Percentiles rank a stretch among this genome's conserved stretches.
phyloP scores from a whole-genome alignment of 2,797 vertebrate genomes.

The Hydrophis major region DNA sequence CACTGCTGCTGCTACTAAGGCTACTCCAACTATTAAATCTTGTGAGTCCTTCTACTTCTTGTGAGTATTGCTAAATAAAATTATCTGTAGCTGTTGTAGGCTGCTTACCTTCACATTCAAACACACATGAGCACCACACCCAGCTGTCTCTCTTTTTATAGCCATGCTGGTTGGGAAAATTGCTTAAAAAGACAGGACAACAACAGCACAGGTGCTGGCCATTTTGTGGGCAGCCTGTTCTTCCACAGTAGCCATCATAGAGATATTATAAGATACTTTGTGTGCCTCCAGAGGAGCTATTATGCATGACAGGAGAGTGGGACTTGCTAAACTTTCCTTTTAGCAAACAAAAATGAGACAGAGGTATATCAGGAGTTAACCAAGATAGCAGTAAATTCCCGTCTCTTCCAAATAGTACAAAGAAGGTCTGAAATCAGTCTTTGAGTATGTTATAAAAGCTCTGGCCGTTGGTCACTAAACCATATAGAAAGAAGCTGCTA shows the following conservation, averaged over 20 bases:
- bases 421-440: not conserved
- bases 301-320: not conserved
- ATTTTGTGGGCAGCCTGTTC: not conserved
- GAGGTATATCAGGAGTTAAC: not conserved
- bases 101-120: not conserved
- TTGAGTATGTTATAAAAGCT: not conserved
- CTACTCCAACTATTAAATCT: not conserved
- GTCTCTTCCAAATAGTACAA: not conserved
- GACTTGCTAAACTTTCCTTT: not conserved
- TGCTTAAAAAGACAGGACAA: not conserved
- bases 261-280: not conserved
- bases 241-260: not conserved
- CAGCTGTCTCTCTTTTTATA: not conserved
- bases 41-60: not conserved
- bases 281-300: not conserved
- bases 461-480: not conserved
- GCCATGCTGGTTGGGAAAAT: not conserved
- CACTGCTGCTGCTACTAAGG: not conserved
- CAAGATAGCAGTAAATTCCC: not conserved
- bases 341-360: not conserved
- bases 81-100: not conserved
- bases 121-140: not conserved
- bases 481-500: not conserved
- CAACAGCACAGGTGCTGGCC: not conserved
- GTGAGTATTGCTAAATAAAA: not conserved